Conservation (phyloP, 37 sponge, comb jelly and placozoan genomes). For the Mnemiopsis leidyi region DNA sequence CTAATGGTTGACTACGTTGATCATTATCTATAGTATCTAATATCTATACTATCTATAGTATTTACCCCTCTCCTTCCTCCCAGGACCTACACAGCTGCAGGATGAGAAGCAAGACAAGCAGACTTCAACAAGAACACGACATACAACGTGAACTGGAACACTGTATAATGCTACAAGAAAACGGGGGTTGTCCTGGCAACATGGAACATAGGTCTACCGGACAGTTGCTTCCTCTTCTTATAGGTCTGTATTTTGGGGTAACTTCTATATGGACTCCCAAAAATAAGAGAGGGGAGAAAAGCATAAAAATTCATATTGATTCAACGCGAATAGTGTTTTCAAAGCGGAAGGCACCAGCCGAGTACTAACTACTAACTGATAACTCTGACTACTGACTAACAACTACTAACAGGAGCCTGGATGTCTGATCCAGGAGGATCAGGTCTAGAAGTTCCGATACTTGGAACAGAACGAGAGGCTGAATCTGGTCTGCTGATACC, state of each 20-base stretch:
- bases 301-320: no score
- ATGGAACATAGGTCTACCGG: conserved; percentile 66
- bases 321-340: no score
- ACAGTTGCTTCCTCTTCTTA: conserved; percentile 64
- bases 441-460: conserved; percentile 61
- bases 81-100: not conserved
- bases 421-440: conserved; percentile 65
- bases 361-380: no score
- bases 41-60: no score
- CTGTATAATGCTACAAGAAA: not conserved
- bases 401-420: no score
- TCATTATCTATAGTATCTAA: no score
- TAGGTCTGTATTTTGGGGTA: not conserved
- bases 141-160: not conserved
- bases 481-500: conserved; percentile 43
- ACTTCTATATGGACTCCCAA: no score
- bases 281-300: no score
- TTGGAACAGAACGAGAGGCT: conserved; percentile 33
- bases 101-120: not conserved
- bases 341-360: no score
- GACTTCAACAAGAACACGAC: not conserved
- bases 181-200: conserved; percentile 67
- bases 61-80: no score
- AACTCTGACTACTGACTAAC: no score
- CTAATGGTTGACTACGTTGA: no score